Percentiles rank a stretch among this genome's conserved stretches.
Conservation (phyloP, 2,113 vertebrate genomes). For the Zosterops pallidus region DNA sequence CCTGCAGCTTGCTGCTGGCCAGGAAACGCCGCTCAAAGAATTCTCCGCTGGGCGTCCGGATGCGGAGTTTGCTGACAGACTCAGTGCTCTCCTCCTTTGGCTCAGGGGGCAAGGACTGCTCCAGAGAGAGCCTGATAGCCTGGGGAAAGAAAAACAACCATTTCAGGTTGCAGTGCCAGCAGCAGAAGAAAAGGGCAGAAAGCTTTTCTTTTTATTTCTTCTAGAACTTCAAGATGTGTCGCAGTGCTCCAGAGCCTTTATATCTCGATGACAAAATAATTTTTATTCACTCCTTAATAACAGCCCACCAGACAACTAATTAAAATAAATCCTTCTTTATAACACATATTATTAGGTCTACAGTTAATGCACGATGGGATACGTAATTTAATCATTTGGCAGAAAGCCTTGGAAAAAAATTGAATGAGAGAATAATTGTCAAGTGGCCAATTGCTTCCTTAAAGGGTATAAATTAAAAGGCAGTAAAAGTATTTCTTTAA, state of each 20-base stretch:
- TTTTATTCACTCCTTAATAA: slow-evolving; percentile 71
- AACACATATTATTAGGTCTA: slow-evolving; percentile 73
- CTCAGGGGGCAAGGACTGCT: slow-evolving; percentile 92
- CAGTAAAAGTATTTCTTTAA: slow-evolving; percentile 59
- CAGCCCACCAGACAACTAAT: slow-evolving; percentile 66
- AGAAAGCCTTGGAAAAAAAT: slow-evolving; percentile 62
- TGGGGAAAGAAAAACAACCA: slow-evolving; percentile 57
- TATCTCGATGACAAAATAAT: slow-evolving; percentile 55
- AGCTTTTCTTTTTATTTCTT: slow-evolving; percentile 15
- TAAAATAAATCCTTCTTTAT: slow-evolving; percentile 75
- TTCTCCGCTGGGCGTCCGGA: slow-evolving; percentile 94
- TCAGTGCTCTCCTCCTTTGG: slow-evolving; percentile 87
- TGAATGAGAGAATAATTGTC: slow-evolving; percentile 65
- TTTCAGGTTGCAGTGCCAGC: not conserved
- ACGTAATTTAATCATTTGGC: slow-evolving; percentile 73
- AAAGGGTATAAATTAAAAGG: slow-evolving; percentile 56
- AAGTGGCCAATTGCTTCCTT: slow-evolving; percentile 62
- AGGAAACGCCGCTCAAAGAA: slow-evolving; percentile 96
- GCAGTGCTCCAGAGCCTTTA: slow-evolving; percentile 45
- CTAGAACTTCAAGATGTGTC: slow-evolving; percentile 26
- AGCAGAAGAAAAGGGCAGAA: not conserved
- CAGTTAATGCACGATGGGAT: slow-evolving; percentile 61
- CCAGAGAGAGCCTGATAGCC: slow-evolving; percentile 95
- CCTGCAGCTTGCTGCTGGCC: slow-evolving; percentile 92
- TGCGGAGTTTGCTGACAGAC: slow-evolving; percentile 93